Evolutionary conservation across 2,113 vertebrate species (phyloP).

Genomic region (Tupaia tana): DNA sequence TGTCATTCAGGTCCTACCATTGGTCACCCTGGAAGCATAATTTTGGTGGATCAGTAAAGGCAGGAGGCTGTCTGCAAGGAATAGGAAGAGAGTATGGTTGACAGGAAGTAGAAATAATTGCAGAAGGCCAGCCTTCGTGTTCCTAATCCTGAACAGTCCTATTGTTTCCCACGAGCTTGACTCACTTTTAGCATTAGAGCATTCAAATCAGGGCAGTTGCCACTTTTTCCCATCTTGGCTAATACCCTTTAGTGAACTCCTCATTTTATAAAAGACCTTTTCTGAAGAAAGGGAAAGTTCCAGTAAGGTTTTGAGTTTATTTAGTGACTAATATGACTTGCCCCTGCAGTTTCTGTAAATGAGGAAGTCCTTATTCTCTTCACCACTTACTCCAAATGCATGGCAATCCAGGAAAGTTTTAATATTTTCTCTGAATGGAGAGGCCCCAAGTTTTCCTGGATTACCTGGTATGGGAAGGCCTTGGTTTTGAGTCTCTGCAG

Average conservation of each 20-base stretch:
- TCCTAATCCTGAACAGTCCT: background rate
- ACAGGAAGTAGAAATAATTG: background rate
- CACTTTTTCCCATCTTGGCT: background rate
- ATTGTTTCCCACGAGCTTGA: background rate
- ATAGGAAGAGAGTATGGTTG: background rate
- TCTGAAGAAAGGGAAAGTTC: slow-evolving; percentile 14
- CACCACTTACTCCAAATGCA: background rate
- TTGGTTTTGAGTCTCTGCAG: slow-evolving; percentile 4
- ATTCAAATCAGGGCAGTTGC: background rate
- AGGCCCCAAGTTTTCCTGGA: background rate
- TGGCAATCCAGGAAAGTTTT: background rate
- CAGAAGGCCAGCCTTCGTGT: background rate
- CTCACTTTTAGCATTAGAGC: background rate
- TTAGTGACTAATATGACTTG: background rate
- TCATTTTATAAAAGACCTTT: slow-evolving; percentile 25
- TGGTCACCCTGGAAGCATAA: background rate
- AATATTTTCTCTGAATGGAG: background rate
- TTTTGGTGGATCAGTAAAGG: background rate
- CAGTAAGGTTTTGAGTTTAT: background rate
- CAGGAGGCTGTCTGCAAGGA: background rate
- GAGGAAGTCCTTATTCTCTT: background rate
- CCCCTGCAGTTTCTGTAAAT: background rate
- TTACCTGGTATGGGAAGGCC: background rate
- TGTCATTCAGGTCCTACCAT: background rate
- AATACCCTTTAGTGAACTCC: background rate